Evolutionary conservation across 2,888 invertebrate genomes (phyloP).

Genomic region (Chloroclystis v-ata): DNA sequence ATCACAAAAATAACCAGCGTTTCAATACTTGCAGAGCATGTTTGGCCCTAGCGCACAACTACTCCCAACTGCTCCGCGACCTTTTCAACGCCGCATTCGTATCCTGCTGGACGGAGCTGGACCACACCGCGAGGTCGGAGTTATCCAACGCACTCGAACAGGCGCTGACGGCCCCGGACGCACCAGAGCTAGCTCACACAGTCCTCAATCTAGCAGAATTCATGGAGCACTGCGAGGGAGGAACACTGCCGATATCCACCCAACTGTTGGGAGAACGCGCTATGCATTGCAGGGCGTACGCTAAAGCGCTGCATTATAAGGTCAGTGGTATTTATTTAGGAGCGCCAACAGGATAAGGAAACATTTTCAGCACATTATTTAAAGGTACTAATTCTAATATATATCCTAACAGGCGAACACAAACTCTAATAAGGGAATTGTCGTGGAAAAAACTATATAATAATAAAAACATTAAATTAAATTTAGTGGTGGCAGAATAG

Average conservation of each 20-base stretch:
- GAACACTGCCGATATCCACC: conserved; percentile 93
- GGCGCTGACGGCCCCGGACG: conserved; percentile 93
- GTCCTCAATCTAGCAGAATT: conserved; percentile 98
- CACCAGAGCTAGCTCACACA: conserved; percentile 97
- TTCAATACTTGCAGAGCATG: conserved; percentile 83
- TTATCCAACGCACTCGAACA: conserved; percentile 91
- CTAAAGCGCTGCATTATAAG: conserved; percentile 81
- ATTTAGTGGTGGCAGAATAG: too few species aligned
- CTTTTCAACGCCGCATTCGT: conserved; percentile 99
- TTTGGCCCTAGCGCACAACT: conserved; percentile 93
- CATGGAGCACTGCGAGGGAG: conserved; percentile 99
- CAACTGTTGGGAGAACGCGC: conserved; percentile 94
- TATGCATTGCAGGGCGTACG: conserved; percentile 92
- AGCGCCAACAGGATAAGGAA: too few species aligned
- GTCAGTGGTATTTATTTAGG: conserved; percentile 32
- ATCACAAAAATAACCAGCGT: too few species aligned
- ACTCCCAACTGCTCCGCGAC: conserved; percentile 96
- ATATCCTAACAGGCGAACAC: too few species aligned
- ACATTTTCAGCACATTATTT: too few species aligned
- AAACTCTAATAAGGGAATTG: too few species aligned
- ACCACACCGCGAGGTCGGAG: conserved; percentile 87
- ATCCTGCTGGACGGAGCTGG: conserved; percentile 98
- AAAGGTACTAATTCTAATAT: too few species aligned
- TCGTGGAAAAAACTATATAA: too few species aligned
- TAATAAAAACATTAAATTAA: too few species aligned